Base-by-base conservation (phyloP, 2,888 invertebrate genomes). In the Clunio marinus region DNA sequence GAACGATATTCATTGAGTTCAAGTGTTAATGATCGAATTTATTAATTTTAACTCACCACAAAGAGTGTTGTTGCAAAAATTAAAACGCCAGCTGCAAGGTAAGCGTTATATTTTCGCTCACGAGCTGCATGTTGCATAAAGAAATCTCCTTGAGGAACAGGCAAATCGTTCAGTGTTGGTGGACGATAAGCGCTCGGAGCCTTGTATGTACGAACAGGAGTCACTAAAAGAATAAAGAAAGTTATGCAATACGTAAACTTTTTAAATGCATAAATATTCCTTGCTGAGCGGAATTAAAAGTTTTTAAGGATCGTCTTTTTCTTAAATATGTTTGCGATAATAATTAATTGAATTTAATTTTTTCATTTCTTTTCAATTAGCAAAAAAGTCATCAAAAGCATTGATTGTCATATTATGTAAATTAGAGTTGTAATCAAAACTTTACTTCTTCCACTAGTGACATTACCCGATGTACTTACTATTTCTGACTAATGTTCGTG, bases 141-240 rank as follows among this genome's bases (percentile, higher is more conserved):
- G 91, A 92, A 93, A 22, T 87, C 86, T 68, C 92, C 92, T 69
- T 81, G 79, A 1, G 93, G 92, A 62, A 86, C 81, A 0, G 91
- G 90, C 75, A 91, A 77, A 75, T 92, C 91, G 73, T 91, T 87
- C 85, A 90, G 86, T 10, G 84, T 84, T 27, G 63, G 13, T 25
- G 41, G n/a, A 15, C 35, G 63, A 25, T n/a, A 8, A n/a, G n/a
- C n/a, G n/a, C n/a, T n/a, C n/a, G n/a, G n/a, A n/a, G n/a, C n/a
- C n/a, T n/a, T n/a, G n/a, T n/a, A n/a, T n/a, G n/a, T n/a, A n/a
- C n/a, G n/a, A n/a, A n/a, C n/a, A n/a, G n/a, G n/a, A n/a, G n/a
- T n/a, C n/a, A 28, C 60, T 60, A 37, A 22, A 60, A 58, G 1
- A 20, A 22, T 4, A 8, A 17, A 10, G 17, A 51, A 51, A 4